Percentiles rank a stretch among this genome's conserved stretches.
phyloP scores from a whole-genome alignment of 2,888 invertebrate genomes.

The Pristionchus entomophagus region DNA sequence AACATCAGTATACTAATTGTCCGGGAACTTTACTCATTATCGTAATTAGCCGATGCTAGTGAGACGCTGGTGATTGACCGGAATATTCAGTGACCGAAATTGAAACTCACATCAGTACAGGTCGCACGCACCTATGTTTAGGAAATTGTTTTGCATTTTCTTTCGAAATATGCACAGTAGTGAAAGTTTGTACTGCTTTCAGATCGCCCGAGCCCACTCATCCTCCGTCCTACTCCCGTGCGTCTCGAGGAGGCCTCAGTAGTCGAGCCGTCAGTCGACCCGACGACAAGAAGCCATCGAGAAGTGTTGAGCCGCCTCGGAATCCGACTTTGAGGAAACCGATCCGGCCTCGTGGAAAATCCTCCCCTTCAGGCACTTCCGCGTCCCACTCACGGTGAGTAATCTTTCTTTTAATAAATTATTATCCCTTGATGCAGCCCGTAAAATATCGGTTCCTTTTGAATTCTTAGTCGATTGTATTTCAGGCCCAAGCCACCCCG shows the following conservation, averaged over 20 bases:
- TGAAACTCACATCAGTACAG: too few species aligned
- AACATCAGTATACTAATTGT: too few species aligned
- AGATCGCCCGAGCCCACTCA: slow-evolving; percentile 19
- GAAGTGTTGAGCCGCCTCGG: slow-evolving; percentile 10
- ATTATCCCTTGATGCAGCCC: neutral
- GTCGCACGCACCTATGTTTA: too few species aligned
- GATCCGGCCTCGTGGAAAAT: neutral
- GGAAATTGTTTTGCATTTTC: too few species aligned
- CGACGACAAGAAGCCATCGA: neutral
- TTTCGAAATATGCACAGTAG: too few species aligned
- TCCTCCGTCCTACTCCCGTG: neutral
- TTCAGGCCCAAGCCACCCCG: neutral
- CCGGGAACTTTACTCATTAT: too few species aligned
- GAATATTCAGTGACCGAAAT: too few species aligned
- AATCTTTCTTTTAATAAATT: neutral
- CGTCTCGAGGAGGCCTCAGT: neutral
- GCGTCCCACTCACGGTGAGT: neutral
- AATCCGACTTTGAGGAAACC: neutral
- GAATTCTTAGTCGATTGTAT: neutral
- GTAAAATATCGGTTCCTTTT: too few species aligned
- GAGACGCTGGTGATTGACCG: too few species aligned
- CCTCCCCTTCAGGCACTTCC: neutral
- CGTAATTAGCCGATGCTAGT: too few species aligned
- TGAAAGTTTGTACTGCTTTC: neutral
- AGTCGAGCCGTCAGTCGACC: neutral